Conservation (phyloP, 2,888 invertebrate species). For the Cordylochernes scorpioides region DNA sequence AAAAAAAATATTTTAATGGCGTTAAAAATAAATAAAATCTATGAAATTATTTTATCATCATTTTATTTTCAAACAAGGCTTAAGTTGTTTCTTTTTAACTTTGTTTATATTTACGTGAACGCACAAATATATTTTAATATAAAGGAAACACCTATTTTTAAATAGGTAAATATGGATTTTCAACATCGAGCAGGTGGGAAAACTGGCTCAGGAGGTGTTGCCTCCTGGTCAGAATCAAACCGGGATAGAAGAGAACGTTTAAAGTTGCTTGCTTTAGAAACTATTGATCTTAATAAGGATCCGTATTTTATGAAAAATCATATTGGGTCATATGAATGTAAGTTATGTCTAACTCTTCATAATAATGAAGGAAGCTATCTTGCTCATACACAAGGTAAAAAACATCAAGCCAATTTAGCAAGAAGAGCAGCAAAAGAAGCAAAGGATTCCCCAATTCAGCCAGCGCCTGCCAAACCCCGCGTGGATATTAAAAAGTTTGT, state of each 20-base stretch:
- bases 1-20: too few relatives aligned
- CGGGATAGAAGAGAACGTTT: slow-evolving; percentile 81
- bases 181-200: slow-evolving; percentile 96
- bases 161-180: too few relatives aligned
- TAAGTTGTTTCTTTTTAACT: too few relatives aligned
- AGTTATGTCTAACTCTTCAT: slow-evolving; percentile 85
- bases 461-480: slow-evolving; percentile 78
- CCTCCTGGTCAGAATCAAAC: slow-evolving; percentile 95
- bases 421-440: slow-evolving; percentile 93
- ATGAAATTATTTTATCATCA: too few relatives aligned
- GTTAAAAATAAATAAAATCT: too few relatives aligned
- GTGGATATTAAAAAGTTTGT: slow-evolving; percentile 98
- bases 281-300: slow-evolving; percentile 95
- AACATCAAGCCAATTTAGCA: slow-evolving; percentile 95
- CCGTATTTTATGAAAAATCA: slow-evolving; percentile 99
- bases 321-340: slow-evolving; percentile 92
- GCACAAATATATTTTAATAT: too few relatives aligned
- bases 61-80: too few relatives aligned
- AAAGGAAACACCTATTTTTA: too few relatives aligned
- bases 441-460: slow-evolving; percentile 68
- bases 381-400: slow-evolving; percentile 97
- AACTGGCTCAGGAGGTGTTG: slow-evolving; percentile 96
- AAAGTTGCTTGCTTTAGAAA: slow-evolving; percentile 82
- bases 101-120: too few relatives aligned
- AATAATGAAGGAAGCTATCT: slow-evolving; percentile 97